Conservation (phyloP, 2,888 invertebrate genomes). For the Caenorhabditis imperialis region DNA sequence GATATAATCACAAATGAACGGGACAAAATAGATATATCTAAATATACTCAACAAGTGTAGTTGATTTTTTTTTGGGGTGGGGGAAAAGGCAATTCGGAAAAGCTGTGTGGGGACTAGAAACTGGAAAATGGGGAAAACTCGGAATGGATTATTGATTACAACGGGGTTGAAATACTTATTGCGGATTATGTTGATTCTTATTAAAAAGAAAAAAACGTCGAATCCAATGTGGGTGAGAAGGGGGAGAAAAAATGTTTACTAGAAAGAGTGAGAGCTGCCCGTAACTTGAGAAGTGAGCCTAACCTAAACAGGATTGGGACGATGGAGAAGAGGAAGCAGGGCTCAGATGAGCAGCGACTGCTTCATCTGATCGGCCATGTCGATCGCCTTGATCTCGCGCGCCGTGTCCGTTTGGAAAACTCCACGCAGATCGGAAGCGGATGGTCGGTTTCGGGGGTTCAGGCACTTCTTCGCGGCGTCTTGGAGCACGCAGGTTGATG, state of each 20-base stretch:
- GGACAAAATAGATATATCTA: conserved; percentile 16
- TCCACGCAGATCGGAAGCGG: conserved; percentile 48
- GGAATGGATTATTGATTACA: too few species aligned
- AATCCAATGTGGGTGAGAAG: background rate
- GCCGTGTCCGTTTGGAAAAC: conserved; percentile 52
- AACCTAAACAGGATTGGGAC: conserved; percentile 23
- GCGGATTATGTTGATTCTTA: conserved; percentile 13
- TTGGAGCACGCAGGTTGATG: conserved; percentile 36
- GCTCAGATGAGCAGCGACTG: conserved; percentile 46
- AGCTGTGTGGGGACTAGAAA: background rate
- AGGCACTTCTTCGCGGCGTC: conserved; percentile 50
- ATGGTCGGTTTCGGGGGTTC: conserved; percentile 41
- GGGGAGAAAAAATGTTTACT: background rate
- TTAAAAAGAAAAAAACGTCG: conserved; percentile 1
- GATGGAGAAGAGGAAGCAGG: background rate
- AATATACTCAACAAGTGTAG: conserved; percentile 16
- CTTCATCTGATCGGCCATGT: conserved; percentile 46
- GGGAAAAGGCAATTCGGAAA: background rate
- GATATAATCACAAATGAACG: background rate
- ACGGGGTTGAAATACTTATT: conserved; percentile 2
- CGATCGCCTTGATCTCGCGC: conserved; percentile 43
- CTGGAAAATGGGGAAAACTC: too few species aligned
- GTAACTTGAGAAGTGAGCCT: conserved; percentile 10
- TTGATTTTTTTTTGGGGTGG: background rate
- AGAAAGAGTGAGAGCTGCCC: conserved; percentile 13